Evolutionary conservation across 2,888 invertebrate species (phyloP).

Genomic region (Calephelis perditalis): DNA sequence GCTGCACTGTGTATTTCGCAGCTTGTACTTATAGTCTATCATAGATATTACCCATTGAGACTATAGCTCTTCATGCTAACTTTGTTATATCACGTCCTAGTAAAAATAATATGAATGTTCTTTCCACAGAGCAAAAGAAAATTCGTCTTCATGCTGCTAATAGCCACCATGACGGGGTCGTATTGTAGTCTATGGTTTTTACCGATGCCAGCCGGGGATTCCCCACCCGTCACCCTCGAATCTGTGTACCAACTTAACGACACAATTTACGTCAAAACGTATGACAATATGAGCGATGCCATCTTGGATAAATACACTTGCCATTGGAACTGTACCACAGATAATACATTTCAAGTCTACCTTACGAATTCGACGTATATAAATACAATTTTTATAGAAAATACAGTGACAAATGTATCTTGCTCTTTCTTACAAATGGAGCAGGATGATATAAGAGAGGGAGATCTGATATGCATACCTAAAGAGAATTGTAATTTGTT

Average conservation of each 20-base stretch:
- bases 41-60: no score
- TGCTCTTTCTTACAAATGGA: slow-evolving; percentile 57
- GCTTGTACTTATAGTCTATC: no score
- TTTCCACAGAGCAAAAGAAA: slow-evolving; percentile 79
- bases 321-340: slow-evolving; percentile 55
- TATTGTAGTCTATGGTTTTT: slow-evolving; percentile 85
- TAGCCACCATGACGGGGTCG: slow-evolving; percentile 81
- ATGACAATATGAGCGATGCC: slow-evolving; percentile 33
- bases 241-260: slow-evolving; percentile 58
- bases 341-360: slow-evolving; percentile 45
- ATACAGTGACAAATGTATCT: slow-evolving; percentile 41
- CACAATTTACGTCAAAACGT: slow-evolving; percentile 46
- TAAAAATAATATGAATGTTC: slow-evolving; percentile 13
- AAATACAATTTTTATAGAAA: slow-evolving; percentile 51
- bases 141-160: slow-evolving; percentile 82
- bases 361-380: slow-evolving; percentile 50
- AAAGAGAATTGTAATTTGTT: slow-evolving; percentile 49
- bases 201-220: slow-evolving; percentile 32
- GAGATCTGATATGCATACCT: slow-evolving; percentile 47
- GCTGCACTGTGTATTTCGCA: no score
- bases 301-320: slow-evolving; percentile 52
- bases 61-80: no score
- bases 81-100: no score
- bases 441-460: slow-evolving; percentile 40
- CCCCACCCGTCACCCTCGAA: slow-evolving; percentile 38